Percentiles rank a stretch among this genome's conserved stretches.
These are phyloP conservation scores for Actinostola sp. DNA, from an alignment of 92 coral and sea anemone species.

Conservation along the genomic window DNA sequence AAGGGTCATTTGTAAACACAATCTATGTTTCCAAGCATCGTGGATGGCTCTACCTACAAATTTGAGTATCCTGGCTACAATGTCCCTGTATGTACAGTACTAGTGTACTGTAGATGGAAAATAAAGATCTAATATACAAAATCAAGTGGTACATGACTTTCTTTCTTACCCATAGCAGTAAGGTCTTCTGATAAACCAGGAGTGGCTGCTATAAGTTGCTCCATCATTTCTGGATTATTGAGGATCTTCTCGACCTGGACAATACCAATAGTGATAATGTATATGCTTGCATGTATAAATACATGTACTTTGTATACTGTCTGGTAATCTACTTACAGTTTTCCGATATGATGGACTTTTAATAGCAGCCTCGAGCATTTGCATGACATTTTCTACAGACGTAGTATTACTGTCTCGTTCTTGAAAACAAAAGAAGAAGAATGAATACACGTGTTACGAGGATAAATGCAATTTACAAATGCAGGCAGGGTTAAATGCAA, in stretches of 20 bases:
- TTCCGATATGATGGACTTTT: constrained; percentile 85
- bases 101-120: too few relatives aligned
- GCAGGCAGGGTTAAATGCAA: too few relatives aligned
- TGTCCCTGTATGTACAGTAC: too few relatives aligned
- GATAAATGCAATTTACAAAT: too few relatives aligned
- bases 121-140: background rate
- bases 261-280: background rate
- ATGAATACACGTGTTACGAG: too few relatives aligned
- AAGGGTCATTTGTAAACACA: too few relatives aligned
- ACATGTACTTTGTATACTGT: too few relatives aligned
- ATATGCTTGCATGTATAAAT: too few relatives aligned
- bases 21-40: too few relatives aligned
- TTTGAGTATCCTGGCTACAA: too few relatives aligned
- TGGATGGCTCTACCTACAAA: too few relatives aligned
- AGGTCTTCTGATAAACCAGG: constrained; percentile 92
- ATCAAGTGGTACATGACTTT: background rate
- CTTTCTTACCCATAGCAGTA: constrained; percentile 97
- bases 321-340: constrained; percentile 59
- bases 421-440: background rate
- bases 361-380: constrained; percentile 89
- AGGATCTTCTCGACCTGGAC: constrained; percentile 72
- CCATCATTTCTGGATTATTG: constrained; percentile 87
- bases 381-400: constrained; percentile 76
- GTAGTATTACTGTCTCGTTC: constrained; percentile 78
- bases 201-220: constrained; percentile 84